Evolutionary conservation across 2,113 vertebrate species (phyloP).

Genomic region (Ploceus nigricollis): DNA sequence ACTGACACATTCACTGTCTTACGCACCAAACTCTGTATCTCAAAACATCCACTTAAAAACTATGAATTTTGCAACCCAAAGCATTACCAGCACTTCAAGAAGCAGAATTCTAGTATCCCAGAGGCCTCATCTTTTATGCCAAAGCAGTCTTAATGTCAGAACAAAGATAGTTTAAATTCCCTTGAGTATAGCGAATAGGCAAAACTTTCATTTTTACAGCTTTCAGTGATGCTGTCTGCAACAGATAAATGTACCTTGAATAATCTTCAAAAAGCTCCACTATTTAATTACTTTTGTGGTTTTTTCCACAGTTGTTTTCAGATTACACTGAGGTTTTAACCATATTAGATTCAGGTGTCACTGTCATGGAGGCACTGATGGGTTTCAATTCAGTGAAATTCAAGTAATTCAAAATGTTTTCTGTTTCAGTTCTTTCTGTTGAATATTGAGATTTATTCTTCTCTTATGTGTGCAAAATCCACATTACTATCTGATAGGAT

Average conservation of each 20-base stretch:
- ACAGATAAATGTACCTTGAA: not conserved
- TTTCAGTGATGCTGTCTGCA: not conserved
- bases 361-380: not conserved
- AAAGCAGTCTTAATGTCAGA: not conserved
- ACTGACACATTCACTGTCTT: not conserved
- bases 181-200: rapidly evolving
- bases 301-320: not conserved
- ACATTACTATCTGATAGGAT: not conserved
- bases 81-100: not conserved
- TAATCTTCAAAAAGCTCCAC: not conserved
- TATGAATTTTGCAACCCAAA: not conserved
- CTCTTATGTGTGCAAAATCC: not conserved
- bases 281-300: not conserved
- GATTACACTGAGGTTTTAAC: not conserved
- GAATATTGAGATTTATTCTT: not conserved
- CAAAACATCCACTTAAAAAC: not conserved
- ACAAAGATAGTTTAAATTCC: not conserved
- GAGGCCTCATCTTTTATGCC: not conserved
- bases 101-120: not conserved
- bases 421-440: not conserved
- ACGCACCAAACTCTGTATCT: not conserved
- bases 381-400: not conserved
- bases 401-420: not conserved
- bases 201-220: not conserved
- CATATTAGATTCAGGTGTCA: rapidly evolving